phyloP scores from a whole-genome alignment of 1,140 invertebrate genomes.

The Trissolcus basalis region DNA sequence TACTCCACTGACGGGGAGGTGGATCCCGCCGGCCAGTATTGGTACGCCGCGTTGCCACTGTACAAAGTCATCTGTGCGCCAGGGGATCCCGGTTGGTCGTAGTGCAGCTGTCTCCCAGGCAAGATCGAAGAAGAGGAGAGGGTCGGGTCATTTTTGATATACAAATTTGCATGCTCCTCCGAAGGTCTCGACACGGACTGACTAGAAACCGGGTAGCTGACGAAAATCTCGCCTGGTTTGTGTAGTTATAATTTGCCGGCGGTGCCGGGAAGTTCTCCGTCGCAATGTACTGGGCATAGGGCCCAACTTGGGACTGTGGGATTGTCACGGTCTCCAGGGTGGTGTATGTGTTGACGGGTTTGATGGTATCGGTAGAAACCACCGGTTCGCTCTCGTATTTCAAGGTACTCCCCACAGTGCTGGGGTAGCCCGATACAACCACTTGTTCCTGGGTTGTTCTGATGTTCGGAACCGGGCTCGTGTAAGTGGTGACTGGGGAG shows the following conservation, averaged over 20 bases:
- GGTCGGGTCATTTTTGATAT: slow-evolving; percentile 78
- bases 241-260: slow-evolving; percentile 63
- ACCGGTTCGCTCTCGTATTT: slow-evolving; percentile 64
- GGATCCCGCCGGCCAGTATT: slow-evolving; percentile 69
- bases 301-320: slow-evolving; percentile 63
- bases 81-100: slow-evolving; percentile 77
- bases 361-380: slow-evolving; percentile 64
- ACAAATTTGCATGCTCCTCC: slow-evolving; percentile 68
- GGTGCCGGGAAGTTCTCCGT: slow-evolving; percentile 66
- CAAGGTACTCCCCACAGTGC: slow-evolving; percentile 43
- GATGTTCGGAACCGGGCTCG: slow-evolving; percentile 58
- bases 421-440: slow-evolving; percentile 53
- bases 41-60: slow-evolving; percentile 70
- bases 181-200: slow-evolving; percentile 59
- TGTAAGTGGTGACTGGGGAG: slow-evolving; percentile 65
- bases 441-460: slow-evolving; percentile 63
- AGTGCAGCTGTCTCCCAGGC: slow-evolving; percentile 72
- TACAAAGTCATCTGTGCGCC: slow-evolving; percentile 78
- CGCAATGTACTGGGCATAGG: slow-evolving; percentile 69
- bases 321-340: slow-evolving; percentile 71
- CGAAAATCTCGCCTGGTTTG: slow-evolving; percentile 64
- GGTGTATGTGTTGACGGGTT: slow-evolving; percentile 70
- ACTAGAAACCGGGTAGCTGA: slow-evolving; percentile 66
- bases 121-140: slow-evolving; percentile 77
- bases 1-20: slow-evolving; percentile 66